Evolutionary conservation across 1,140 invertebrate species (phyloP).

Genomic region (Maniola jurtina): DNA sequence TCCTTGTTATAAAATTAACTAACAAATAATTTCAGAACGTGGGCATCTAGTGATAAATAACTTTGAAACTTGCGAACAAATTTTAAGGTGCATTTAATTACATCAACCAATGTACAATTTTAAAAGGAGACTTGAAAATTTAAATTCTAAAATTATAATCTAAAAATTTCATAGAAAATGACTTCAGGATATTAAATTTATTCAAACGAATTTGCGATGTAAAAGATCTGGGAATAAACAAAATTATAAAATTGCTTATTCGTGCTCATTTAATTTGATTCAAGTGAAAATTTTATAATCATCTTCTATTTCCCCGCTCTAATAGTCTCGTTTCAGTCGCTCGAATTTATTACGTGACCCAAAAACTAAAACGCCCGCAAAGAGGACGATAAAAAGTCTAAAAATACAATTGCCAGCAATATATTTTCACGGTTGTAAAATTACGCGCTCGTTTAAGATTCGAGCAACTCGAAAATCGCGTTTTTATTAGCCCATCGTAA

Average conservation of each 20-base stretch:
- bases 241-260: not conserved
- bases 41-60: too few relatives aligned
- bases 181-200: too few relatives aligned
- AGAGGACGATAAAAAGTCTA: slow-evolving; percentile 13
- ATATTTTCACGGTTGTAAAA: slow-evolving; percentile 14
- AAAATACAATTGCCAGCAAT: slow-evolving; percentile 5
- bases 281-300: not conserved
- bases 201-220: too few relatives aligned
- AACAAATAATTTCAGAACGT: too few relatives aligned
- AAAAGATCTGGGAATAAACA: too few relatives aligned
- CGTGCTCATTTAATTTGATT: not conserved
- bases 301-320: not conserved
- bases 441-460: slow-evolving; percentile 12
- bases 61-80: too few relatives aligned
- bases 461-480: slow-evolving; percentile 7
- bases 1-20: too few relatives aligned
- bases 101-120: too few relatives aligned
- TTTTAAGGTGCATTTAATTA: too few relatives aligned
- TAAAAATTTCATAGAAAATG: too few relatives aligned
- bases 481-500: not conserved
- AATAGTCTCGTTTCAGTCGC: not conserved
- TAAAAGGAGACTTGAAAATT: too few relatives aligned
- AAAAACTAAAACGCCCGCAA: slow-evolving; percentile 11
- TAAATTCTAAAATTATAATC: too few relatives aligned
- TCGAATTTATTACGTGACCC: slow-evolving; percentile 1